Conservation (phyloP, 2,797 vertebrate species). For the Spinus olivaceus region DNA sequence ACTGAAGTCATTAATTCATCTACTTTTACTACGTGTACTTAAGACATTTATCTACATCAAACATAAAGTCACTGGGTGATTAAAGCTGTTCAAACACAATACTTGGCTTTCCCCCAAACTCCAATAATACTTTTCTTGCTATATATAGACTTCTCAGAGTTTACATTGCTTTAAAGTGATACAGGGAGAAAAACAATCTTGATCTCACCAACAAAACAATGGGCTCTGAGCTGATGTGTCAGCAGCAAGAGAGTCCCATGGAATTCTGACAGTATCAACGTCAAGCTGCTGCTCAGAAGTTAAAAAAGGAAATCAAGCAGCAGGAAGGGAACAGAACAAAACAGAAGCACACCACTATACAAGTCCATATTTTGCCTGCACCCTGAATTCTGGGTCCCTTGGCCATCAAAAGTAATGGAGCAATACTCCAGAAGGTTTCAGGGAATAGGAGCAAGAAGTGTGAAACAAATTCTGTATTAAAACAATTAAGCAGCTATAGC, state of each 20-base stretch:
- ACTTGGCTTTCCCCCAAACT: constrained; percentile 52
- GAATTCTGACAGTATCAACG: not conserved
- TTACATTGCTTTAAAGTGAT: constrained; percentile 45
- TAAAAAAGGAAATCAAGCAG: not conserved
- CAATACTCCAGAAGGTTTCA: not conserved
- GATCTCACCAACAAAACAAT: constrained; percentile 19
- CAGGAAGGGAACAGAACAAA: not conserved
- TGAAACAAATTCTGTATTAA: not conserved
- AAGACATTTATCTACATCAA: constrained; percentile 60
- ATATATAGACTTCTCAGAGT: constrained; percentile 47
- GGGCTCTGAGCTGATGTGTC: not conserved
- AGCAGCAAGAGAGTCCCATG: not conserved
- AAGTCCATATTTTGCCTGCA: not conserved
- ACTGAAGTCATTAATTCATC: constrained; percentile 8
- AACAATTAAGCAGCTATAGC: not conserved
- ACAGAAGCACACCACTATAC: not conserved
- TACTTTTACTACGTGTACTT: constrained; percentile 26
- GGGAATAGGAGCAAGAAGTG: not conserved
- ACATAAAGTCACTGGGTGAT: constrained; percentile 29
- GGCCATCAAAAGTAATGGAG: not conserved
- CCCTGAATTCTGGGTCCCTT: not conserved
- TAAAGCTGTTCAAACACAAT: constrained; percentile 63
- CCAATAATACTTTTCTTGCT: constrained; percentile 49
- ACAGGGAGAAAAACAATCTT: constrained; percentile 32
- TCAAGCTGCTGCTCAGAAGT: not conserved